Conservation (phyloP, 2,797 vertebrate genomes). For the Mormyrops boulengeri region DNA sequence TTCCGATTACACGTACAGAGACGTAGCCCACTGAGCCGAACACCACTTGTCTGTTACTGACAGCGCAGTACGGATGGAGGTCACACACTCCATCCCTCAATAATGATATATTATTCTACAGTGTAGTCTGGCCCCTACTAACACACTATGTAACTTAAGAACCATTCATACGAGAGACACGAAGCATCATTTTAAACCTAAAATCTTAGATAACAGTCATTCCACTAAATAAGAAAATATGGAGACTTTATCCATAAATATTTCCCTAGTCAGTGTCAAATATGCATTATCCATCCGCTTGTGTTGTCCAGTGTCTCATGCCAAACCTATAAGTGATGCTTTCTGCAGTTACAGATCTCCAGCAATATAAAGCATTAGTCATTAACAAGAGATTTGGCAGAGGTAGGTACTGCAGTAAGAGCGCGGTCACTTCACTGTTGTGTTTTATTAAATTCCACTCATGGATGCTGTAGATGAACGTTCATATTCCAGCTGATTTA, state of each 20-base stretch:
- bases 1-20: not conserved
- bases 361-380: not conserved
- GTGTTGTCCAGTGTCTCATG: not conserved
- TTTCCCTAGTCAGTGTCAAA: not conserved
- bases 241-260: not conserved
- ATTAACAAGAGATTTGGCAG: not conserved
- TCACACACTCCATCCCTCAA: not conserved
- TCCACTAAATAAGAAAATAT: slow-evolving; percentile 9
- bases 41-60: not conserved
- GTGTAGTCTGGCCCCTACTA: not conserved
- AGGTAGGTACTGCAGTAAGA: no score
- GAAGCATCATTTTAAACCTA: not conserved
- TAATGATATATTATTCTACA: not conserved
- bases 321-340: not conserved
- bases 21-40: not conserved
- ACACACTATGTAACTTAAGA: not conserved
- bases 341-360: not conserved
- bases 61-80: not conserved
- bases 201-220: not conserved
- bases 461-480: slow-evolving; percentile 8
- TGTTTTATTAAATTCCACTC: not conserved
- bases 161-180: not conserved
- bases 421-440: not conserved
- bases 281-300: not conserved
- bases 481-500: not conserved